These are phyloP conservation scores for Pterobdella sp. DNA, from an alignment of 2,888 invertebrate genomes.

Conservation along the genomic window DNA sequence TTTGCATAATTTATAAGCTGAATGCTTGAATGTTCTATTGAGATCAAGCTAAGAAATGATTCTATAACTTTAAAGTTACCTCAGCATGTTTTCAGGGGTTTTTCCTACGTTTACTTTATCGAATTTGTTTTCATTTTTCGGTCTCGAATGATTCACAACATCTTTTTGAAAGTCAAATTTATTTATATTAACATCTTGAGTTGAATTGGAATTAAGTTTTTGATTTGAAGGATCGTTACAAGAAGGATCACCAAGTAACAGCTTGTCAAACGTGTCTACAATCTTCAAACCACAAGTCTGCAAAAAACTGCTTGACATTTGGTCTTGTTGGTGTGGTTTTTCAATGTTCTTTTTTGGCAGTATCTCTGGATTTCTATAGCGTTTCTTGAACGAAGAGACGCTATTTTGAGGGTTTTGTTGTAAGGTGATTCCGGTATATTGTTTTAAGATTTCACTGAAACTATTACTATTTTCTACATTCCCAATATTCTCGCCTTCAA, in stretches of 20 bases:
- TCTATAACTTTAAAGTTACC: too few relatives aligned
- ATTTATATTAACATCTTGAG: too few relatives aligned
- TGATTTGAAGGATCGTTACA: too few relatives aligned
- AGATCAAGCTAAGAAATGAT: too few relatives aligned
- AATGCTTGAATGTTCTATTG: too few relatives aligned
- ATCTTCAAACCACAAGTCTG: conserved; percentile 19
- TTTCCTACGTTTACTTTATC: too few relatives aligned
- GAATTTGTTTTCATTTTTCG: too few relatives aligned
- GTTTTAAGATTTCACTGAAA: neutral
- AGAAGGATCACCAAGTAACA: neutral
- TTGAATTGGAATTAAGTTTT: too few relatives aligned
- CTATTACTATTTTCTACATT: neutral
- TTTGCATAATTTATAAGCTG: too few relatives aligned
- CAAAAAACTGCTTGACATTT: conserved; percentile 8
- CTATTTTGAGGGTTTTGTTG: neutral
- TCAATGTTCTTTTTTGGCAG: neutral
- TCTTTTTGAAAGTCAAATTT: too few relatives aligned
- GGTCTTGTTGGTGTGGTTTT: neutral
- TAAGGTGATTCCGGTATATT: neutral
- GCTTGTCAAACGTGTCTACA: conserved; percentile 20
- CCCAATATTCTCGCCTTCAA: neutral
- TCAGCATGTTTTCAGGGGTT: too few relatives aligned
- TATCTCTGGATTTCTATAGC: neutral
- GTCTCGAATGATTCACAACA: too few relatives aligned
- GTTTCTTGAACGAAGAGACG: neutral